A percentile compares a stretch with the other conserved stretches of the same genome.
These are phyloP conservation scores for Cydia strobilella DNA, from an alignment of 1,140 invertebrate species.

Conservation along the genomic window DNA sequence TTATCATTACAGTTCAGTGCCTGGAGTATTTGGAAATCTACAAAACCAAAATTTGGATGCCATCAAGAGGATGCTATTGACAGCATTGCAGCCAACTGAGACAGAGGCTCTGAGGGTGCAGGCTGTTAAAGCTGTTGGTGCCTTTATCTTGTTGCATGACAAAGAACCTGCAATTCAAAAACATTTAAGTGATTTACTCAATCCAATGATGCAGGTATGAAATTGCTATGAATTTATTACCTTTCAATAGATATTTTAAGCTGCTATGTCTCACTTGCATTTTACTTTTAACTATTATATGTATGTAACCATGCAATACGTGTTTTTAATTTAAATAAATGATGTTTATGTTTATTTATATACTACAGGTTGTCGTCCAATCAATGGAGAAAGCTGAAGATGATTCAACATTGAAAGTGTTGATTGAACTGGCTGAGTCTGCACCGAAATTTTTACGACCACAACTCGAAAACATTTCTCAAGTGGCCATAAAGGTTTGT, in stretches of 20 bases:
- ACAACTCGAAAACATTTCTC: slow-evolving; percentile 92
- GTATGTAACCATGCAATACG: too few relatives aligned
- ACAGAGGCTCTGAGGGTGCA: slow-evolving; percentile 89
- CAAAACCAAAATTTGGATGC: slow-evolving; percentile 94
- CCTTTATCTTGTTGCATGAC: slow-evolving; percentile 95
- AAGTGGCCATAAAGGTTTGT: slow-evolving; percentile 93
- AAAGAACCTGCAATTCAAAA: slow-evolving; percentile 93
- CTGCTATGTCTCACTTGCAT: background rate
- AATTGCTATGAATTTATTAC: background rate
- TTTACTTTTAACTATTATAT: background rate
- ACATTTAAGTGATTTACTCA: slow-evolving; percentile 92
- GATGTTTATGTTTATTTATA: background rate
- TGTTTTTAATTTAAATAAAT: background rate
- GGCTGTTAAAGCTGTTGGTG: slow-evolving; percentile 91
- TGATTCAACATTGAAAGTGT: slow-evolving; percentile 93
- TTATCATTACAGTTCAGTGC: slow-evolving; percentile 86
- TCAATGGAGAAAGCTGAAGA: slow-evolving; percentile 93
- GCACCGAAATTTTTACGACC: slow-evolving; percentile 95
- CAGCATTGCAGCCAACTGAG: slow-evolving; percentile 86
- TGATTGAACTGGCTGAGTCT: slow-evolving; percentile 96
- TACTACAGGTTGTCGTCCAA: slow-evolving; percentile 85
- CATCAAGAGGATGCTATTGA: slow-evolving; percentile 96
- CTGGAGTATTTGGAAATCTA: slow-evolving; percentile 98
- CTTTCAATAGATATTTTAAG: too few relatives aligned
- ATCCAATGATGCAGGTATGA: slow-evolving; percentile 85